Conservation (phyloP, 1,140 invertebrate genomes). For the Harpegnathos saltator region DNA sequence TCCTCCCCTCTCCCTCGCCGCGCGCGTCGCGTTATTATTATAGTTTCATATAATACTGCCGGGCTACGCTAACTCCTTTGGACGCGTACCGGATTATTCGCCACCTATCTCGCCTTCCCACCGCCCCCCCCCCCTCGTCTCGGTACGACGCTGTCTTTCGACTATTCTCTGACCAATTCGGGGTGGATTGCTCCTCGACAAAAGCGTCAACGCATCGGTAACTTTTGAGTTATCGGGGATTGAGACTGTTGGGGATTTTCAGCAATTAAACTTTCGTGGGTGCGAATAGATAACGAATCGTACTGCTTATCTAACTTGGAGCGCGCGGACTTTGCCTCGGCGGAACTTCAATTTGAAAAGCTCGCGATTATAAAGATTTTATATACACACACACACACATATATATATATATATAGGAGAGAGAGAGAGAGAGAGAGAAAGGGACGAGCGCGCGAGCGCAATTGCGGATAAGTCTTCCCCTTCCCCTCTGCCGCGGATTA, state of each 20-base stretch:
- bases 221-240: neutral
- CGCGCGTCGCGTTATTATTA: constrained; percentile 11
- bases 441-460: no score
- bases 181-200: neutral
- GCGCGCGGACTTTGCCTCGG: no score
- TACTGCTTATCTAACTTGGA: neutral
- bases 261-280: neutral
- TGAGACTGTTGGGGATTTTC: no score
- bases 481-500: neutral
- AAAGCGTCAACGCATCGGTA: neutral
- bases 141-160: neutral
- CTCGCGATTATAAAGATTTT: no score
- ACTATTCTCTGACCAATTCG: neutral
- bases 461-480: no score
- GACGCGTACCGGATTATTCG: neutral
- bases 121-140: no score
- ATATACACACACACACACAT: no score
- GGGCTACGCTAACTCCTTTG: neutral
- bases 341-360: no score
- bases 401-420: no score
- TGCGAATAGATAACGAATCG: neutral
- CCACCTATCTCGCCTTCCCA: neutral
- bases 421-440: no score
- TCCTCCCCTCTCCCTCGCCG: constrained; percentile 10
- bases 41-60: neutral